Evolutionary conservation across 2,888 invertebrate genomes (phyloP), one percentile per base, ranked within the genome.

Genomic region (Sceliomorpha sp.): DNA sequence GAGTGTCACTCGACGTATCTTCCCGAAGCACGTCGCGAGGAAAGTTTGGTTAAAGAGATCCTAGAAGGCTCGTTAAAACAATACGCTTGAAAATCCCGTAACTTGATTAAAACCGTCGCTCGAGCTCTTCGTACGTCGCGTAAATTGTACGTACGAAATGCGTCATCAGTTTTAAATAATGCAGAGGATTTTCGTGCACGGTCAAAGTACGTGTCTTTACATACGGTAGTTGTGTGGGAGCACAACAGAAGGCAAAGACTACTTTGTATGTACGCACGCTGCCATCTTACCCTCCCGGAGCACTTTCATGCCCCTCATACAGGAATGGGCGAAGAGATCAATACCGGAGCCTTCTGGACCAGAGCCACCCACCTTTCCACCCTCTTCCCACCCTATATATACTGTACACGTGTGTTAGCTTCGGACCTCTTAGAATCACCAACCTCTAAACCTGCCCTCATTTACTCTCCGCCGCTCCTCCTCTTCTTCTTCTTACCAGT

Each of bases 201-300:
- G 24, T 40, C 39, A 40, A 40, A 15, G 17, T 9, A 40, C 39
- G 9, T 40, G 14, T 17, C 17, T 40, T 40, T 40, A 17, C 17
- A 17, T 20, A 17, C 20, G 9, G 24, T 20, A 5, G 2, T 20
- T 20, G 20, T 20, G 20, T 20, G 20, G 5, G 20, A 20, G 2
- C 36, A 24, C 15, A 26, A 15, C 42, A 12, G 50, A 29, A 56
- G 68, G 72, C 59, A 72, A 75, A 78, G 83, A 85, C 86, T 87
- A 86, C 86, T 87, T 87, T 87, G 86, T 87, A 86, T 87, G 87
- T 86, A 87, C 87, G 84, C 87, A 87, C 79, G 84, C 86, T 83
- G 84, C 84, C 85, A 86, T 86, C 86, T 86, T 86, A 86, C 81
- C 85, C 84, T 80, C 80, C 85, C 82, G 76, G 72, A 77, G 74